Evolutionary conservation across 2,888 invertebrate genomes (phyloP), one percentile per base, ranked within the genome.

Genomic region (Hedya salicella): DNA sequence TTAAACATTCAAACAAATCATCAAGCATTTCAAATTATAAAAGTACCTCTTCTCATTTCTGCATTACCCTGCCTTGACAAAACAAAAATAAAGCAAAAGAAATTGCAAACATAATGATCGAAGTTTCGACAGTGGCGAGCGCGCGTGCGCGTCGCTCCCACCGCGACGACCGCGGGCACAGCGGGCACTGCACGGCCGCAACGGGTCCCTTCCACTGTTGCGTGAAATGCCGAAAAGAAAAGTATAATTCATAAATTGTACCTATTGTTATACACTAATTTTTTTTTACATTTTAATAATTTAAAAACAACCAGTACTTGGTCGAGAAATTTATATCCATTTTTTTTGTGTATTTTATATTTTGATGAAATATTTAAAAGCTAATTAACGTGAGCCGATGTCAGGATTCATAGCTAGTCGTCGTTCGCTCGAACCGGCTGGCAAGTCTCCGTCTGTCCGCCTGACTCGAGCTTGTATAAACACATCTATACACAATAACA

Each of bases 261-360:
- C 92, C 91, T 91, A 91, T 89, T 88, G 91, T 90, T 91, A 91
- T 90, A 91, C 82, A 85, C 92, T 91, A 91, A 88, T 91, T 91
- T 92, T 92, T 86, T 92, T 92, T 92, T 91, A 91, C 90, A 91
- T 92, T 91, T 92, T 92, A 92, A 92, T 92, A 92, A 92, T 92
- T 92, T 92, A 92, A 92, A 90, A 91, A 91, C 91, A 91, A 92
- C 92, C 91, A 92, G 89, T 89, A 88, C 85, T 91, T 88, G 92
- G 92, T 91, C 90, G 92, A 88, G 87, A 91, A 91, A 89, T 91
- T 92, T 91, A 91, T 91, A 90, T 91, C 88, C 90, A 88, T 91
- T 90, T 91, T 90, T 92, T 91, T 91, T 91, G 91, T 91, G 88
- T 91, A 91, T 92, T 91, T 91, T 92, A 91, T 91, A 89, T 91